Evolutionary conservation across 2,888 invertebrate genomes (phyloP), one percentile per base, ranked within the genome.

Genomic region (Andrena flavipes): DNA sequence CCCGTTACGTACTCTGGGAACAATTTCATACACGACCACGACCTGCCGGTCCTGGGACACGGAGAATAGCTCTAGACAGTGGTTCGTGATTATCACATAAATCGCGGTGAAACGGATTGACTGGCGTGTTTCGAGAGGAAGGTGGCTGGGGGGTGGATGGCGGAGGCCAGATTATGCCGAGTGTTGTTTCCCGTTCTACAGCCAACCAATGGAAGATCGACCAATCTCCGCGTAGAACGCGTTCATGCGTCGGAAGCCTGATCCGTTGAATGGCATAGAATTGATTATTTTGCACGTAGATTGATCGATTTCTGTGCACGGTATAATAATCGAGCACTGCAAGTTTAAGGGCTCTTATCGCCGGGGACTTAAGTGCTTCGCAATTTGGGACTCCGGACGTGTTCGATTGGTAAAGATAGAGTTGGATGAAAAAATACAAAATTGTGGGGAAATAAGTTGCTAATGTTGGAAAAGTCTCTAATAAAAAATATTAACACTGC

Each of bases 71-170:
- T 26, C 51, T 56, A 69, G 78, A 75, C 72, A 29, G 35, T 54
- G 60, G 54, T 20, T 42, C 20, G 35, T 76, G 83, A 83, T 83
- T 82, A 83, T 73, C 82, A 59, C 82, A 70, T 76, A 77, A 82
- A 83, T 83, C 83, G 70, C 62, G 10, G 35, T 29, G 68, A 64
- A 76, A 81, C 68, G 68, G 76, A 81, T 81, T 20, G 71, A 80
- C 65, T 59, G 62, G 59, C 63, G 59, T 20, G 63, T 72, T 71
- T 72, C 81, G 75, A 26, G 35, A 20, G 42, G 4, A 42, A 42
- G 42, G 4, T 0, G 42, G 42, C 42, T 0, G 42, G 42, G 13
- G 10, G 42, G 42, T 42, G 42, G 42, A 1, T 16, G 42, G 42
- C 42, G 42, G 42, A 16, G 33, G 16, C 10, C n/a, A 16, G 20